Percentiles rank a stretch among this genome's conserved stretches.
Evolutionary conservation across 2,113 vertebrate species (phyloP).

Genomic region (Pteronura brasiliensis): DNA sequence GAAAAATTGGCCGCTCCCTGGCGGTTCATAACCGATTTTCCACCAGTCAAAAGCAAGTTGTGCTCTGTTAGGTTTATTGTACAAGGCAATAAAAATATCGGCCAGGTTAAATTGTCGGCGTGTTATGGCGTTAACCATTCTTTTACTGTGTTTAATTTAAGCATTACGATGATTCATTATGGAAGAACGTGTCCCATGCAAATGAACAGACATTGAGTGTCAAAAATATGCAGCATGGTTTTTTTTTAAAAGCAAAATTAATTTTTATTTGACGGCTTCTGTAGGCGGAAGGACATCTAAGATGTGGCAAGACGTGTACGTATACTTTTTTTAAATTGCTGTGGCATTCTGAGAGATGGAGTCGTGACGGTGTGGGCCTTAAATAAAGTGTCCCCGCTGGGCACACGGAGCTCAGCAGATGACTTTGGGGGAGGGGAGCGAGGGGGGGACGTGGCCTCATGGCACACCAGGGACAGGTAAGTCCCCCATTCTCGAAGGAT

Average conservation of each 20-base stretch:
- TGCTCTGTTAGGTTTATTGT: constrained; percentile 92
- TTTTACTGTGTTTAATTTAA: constrained; percentile 89
- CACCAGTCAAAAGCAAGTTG: constrained; percentile 90
- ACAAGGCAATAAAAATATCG: constrained; percentile 91
- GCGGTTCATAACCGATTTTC: constrained; percentile 90
- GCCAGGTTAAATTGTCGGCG: constrained; percentile 89
- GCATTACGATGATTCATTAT: constrained; percentile 85
- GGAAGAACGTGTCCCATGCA: constrained; percentile 81
- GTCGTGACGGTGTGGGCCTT: constrained; percentile 77
- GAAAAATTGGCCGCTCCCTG: constrained; percentile 90
- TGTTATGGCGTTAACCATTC: constrained; percentile 87
- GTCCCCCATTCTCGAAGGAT: background rate
- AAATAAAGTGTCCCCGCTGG: constrained; percentile 64
- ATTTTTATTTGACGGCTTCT: constrained; percentile 78
- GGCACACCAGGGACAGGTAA: constrained; percentile 50
- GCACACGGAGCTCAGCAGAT: constrained; percentile 55
- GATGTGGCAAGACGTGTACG: constrained; percentile 41
- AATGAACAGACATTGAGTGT: constrained; percentile 78
- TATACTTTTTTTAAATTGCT: constrained; percentile 70
- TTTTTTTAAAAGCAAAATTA: constrained; percentile 80
- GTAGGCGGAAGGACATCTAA: constrained; percentile 59
- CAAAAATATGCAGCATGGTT: constrained; percentile 73
- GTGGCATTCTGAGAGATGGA: constrained; percentile 75
- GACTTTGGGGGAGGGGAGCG: constrained; percentile 40
- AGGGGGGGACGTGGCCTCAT: constrained; percentile 44